Base-by-base conservation (phyloP, 2,113 vertebrate genomes). In the Microtus montanus region DNA sequence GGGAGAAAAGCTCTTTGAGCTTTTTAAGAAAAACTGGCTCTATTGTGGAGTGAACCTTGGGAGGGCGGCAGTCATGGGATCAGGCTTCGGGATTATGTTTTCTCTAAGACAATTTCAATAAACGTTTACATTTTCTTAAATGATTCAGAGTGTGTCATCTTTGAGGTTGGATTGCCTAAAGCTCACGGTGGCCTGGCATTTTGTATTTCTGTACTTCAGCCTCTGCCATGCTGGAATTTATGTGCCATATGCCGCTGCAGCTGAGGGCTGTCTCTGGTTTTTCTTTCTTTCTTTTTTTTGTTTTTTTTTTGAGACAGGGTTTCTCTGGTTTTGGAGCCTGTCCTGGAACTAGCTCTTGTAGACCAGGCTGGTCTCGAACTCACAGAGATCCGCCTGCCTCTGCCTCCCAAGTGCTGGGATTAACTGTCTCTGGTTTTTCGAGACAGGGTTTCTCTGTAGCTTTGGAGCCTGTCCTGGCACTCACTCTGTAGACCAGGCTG, bases 101-200 rank as follows among this genome's bases (percentile, higher is more conserved):
- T 88, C 30, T n/a, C 13, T 91, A 71, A 83, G 28, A 63, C 30
- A 13, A 41, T 78, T 89, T 75, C 35, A 91, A 35, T 96, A 96
- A 74, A 91, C 8, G 44, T 38, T 9, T 89, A 30, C 5, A 66
- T 3, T 5, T 64, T 74, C 44, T 92, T 58, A 28, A 54, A 11
- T 83, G 61, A 90, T 71, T 90, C 35, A n/a, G n/a, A 71, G 70
- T 71, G 35, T 71, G 17, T 38, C 19, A 2, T 38, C 33, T 71
- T 17, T 71, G 70, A 71, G n/a, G 3, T 0, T 22, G 35, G 35
- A 24, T 12, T 24, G 44, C 52, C 22, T 38, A 28, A 61, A 20
- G 52, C 70, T 38, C 52, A 74, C 13, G 70, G n/a, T 33, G 6
- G 3, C 28, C 54, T 89, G 11, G 26, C 5, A 30, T 58, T 63